These are phyloP conservation scores for Pollenia griseotomentosa DNA, from an alignment of 2,888 invertebrate genomes.

Conservation along the genomic window DNA sequence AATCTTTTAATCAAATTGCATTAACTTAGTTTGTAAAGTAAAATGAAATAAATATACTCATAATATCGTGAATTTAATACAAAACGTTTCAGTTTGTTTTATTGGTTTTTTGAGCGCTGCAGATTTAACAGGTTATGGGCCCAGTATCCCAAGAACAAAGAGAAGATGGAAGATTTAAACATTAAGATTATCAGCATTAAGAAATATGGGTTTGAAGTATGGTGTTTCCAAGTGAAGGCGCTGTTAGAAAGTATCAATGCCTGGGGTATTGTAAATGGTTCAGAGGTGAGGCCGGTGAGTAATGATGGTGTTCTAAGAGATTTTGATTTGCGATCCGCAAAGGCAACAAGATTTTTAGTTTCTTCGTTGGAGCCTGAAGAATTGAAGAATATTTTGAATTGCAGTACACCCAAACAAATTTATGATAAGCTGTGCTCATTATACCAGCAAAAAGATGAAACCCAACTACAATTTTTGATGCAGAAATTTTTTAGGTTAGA, in stretches of 20 bases:
- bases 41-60: too few species aligned
- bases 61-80: too few species aligned
- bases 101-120: too few species aligned
- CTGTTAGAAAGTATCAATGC: conserved; percentile 47
- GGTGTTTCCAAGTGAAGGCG: conserved; percentile 42
- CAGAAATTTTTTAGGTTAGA: conserved; percentile 23
- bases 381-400: conserved; percentile 21
- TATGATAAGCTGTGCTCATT: conserved; percentile 24
- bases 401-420: conserved; percentile 21
- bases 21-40: too few species aligned
- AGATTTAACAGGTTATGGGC: conserved; percentile 38
- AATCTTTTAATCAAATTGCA: too few species aligned
- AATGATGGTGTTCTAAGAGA: conserved; percentile 1
- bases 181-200: conserved; percentile 31
- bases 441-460: conserved; percentile 28
- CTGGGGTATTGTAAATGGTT: conserved; percentile 42
- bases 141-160: neutral
- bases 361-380: conserved; percentile 35
- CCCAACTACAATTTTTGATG: conserved; percentile 16
- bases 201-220: conserved; percentile 46
- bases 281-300: neutral
- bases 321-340: conserved; percentile 19
- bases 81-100: too few species aligned
- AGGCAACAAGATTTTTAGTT: conserved; percentile 30
- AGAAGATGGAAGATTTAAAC: conserved; percentile 40